phyloP scores from a whole-genome alignment of 2,888 invertebrate genomes.

The Heliconius cydno region DNA sequence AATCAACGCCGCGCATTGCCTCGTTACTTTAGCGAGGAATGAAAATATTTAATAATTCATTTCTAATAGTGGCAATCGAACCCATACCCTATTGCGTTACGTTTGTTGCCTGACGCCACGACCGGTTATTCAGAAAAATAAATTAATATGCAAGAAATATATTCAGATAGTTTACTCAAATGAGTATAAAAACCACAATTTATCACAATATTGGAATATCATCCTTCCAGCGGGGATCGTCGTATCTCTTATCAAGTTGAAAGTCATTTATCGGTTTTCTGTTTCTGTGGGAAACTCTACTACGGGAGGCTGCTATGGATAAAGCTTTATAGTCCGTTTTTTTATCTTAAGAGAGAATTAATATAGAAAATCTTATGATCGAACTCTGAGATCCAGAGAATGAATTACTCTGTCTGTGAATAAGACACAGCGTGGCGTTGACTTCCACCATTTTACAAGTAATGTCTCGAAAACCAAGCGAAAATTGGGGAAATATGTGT shows the following conservation, averaged over 20 bases:
- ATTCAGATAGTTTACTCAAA: neutral
- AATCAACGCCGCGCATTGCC: neutral
- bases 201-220: constrained; percentile 27
- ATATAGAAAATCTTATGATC: neutral
- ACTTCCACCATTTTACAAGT: neutral
- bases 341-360: neutral
- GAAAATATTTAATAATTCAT: neutral
- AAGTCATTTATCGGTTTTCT: constrained; percentile 38
- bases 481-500: neutral
- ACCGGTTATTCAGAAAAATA: neutral
- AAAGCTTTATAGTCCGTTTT: neutral
- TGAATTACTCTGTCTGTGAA: too few species aligned
- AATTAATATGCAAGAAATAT: neutral
- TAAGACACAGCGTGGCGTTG: neutral
- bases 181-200: constrained; percentile 15
- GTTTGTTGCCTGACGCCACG: neutral
- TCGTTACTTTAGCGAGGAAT: neutral
- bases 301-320: neutral
- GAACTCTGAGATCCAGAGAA: neutral
- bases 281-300: constrained; percentile 21
- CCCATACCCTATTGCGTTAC: neutral
- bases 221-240: constrained; percentile 21
- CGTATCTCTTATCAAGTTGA: constrained; percentile 33
- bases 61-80: neutral
- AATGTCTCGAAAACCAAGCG: neutral